A percentile compares a stretch with the other conserved stretches of the same genome.
Conservation (phyloP, 2,888 invertebrate species). For the Drepanosiphum platanoidis region DNA sequence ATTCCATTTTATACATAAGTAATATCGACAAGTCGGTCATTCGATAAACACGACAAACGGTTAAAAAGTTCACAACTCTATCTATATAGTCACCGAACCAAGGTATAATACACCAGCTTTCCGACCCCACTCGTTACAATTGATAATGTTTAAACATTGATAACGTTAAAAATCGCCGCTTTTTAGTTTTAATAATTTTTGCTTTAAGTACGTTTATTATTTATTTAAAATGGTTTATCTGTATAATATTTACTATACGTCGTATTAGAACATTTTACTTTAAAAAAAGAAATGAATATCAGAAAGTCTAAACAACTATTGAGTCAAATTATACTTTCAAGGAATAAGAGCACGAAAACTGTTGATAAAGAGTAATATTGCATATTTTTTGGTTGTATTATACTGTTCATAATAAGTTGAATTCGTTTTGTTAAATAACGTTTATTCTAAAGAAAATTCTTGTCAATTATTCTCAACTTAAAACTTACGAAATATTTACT, state of each 20-base stretch:
- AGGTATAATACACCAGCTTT: too few relatives aligned
- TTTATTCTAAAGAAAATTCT: too few relatives aligned
- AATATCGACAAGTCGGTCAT: too few relatives aligned
- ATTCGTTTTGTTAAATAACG: too few relatives aligned
- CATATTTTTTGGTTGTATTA: not conserved
- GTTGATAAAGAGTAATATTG: slow-evolving; percentile 28
- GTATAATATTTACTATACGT: not conserved
- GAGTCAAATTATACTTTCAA: not conserved
- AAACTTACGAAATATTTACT: too few relatives aligned
- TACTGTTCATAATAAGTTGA: not conserved
- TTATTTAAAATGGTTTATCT: not conserved
- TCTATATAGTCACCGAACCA: too few relatives aligned
- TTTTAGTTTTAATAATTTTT: not conserved
- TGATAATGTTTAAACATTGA: not conserved
- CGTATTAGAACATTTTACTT: not conserved
- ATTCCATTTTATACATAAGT: too few relatives aligned
- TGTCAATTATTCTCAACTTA: too few relatives aligned
- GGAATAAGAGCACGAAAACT: slow-evolving; percentile 11
- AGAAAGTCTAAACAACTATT: slow-evolving; percentile 1
- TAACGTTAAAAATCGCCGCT: not conserved
- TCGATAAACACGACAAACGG: too few relatives aligned
- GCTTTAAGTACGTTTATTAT: not conserved
- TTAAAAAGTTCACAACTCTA: too few relatives aligned
- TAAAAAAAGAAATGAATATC: not conserved
- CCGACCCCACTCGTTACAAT: too few relatives aligned